Conservation (phyloP, 2,113 vertebrate species). For the Microcebus griseorufus region DNA sequence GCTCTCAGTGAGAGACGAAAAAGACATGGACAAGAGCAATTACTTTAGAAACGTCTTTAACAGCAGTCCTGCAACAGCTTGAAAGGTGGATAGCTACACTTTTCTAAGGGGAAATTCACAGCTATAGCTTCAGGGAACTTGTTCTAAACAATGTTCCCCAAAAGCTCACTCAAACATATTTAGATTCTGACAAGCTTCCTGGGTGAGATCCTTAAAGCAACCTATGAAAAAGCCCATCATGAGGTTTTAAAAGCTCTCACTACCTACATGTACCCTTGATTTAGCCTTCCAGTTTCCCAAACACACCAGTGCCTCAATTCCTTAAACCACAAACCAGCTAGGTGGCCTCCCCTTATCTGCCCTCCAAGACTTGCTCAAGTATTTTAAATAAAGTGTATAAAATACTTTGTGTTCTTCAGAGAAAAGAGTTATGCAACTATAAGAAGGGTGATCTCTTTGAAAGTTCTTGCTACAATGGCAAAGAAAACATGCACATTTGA, state of each 20-base stretch:
- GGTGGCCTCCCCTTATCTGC: neutral
- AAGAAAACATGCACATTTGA: neutral
- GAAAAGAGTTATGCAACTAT: neutral
- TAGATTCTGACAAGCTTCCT: neutral
- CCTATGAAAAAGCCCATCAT: neutral
- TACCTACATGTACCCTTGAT: neutral
- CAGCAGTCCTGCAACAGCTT: accelerated
- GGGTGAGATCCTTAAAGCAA: too few species aligned
- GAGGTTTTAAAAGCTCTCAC: neutral
- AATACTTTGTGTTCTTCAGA: neutral
- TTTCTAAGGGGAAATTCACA: neutral
- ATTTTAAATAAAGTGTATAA: neutral
- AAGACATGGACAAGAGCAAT: neutral
- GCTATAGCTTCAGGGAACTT: neutral
- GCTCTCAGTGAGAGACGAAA: neutral
- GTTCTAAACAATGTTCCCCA: neutral
- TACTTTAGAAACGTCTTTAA: neutral
- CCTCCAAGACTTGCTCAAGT: neutral
- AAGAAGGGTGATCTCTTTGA: neutral
- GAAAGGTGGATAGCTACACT: neutral
- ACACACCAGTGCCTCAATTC: neutral
- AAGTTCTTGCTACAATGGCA: neutral
- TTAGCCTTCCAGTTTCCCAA: neutral
- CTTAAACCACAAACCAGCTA: neutral
- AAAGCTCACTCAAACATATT: neutral